Evolutionary conservation across 2,113 vertebrate species (phyloP), one percentile per base, ranked within the genome.

Genomic region (Lanius collurio): DNA sequence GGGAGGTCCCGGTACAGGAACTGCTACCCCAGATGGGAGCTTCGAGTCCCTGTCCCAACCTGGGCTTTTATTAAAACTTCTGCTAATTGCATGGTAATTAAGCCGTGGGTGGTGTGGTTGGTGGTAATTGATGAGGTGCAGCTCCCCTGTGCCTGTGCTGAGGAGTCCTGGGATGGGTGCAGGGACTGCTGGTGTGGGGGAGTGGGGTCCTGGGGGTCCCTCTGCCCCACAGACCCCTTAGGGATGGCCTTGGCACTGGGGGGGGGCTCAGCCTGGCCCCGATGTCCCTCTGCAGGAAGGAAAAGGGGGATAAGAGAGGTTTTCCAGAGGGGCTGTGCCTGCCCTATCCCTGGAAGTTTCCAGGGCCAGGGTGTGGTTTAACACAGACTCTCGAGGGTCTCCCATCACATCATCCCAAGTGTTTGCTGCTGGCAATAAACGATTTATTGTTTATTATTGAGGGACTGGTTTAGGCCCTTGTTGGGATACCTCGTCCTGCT

Each of bases 331-430:
- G 47, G 23, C 13, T 67, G 42, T 49, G 70, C 41, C 35, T 67
- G 50, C 35, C 24, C 62, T 44, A 31, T 35, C 31, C 44, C 65
- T 31, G 57, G 24, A 7, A 11, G 16, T 15, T 35, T 27, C 26
- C 50, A 2, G 52, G 31, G 49, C 33, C 41, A 4, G 56, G 27
- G 1, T 39, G 23, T 1, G 6, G 14, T 59, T 85, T 41, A 4
- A 10, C 0, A 0, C 3, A 19, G 42, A 2, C 22, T 46, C 60
- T 62, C 42, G 11, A 4, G 75, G 21, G 5, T 46, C n/a, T 35
- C 4, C 2, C 39, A 56, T 76, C 74, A 42, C 20, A 1, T 44
- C 78, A 52, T 55, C 31, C 39, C 56, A 10, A 12, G 26, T 0
- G 6, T 33, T 52, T 1, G 3, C 42, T 37, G 37, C 12, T 26